phyloP scores from a whole-genome alignment of 2,888 invertebrate species.

The Cataglyphis cursor region DNA sequence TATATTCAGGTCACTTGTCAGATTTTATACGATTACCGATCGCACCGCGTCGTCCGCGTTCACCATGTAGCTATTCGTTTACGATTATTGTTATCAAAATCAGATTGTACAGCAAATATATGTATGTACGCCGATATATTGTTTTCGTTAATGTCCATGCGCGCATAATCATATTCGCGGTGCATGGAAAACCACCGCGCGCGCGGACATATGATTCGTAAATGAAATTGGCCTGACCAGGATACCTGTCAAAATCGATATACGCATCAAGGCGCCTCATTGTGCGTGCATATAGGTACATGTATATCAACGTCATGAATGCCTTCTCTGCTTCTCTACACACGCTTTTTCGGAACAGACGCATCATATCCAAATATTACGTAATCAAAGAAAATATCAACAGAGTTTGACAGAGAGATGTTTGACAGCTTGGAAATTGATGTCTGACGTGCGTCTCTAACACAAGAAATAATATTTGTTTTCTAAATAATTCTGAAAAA shows the following conservation, averaged over 20 bases:
- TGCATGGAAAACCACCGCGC: constrained; percentile 51
- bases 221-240: constrained; percentile 67
- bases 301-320: neutral
- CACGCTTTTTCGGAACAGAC: neutral
- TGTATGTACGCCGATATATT: constrained; percentile 63
- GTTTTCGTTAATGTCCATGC: constrained; percentile 65
- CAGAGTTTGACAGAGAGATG: neutral
- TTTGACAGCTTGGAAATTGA: neutral
- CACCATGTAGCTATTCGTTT: constrained; percentile 65
- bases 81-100: constrained; percentile 69
- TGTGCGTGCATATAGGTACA: neutral
- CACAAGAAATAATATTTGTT: neutral
- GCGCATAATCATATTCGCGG: constrained; percentile 66
- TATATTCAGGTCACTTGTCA: constrained; percentile 13
- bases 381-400: neutral
- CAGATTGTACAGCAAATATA: constrained; percentile 55
- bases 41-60: constrained; percentile 5
- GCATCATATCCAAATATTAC: neutral
- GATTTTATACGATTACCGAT: constrained; percentile 25
- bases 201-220: constrained; percentile 42
- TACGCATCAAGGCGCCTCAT: neutral
- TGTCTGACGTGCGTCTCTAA: neutral
- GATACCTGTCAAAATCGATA: constrained; percentile 56
- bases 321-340: neutral
- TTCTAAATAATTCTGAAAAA: neutral